These are phyloP conservation scores for Genyomyrus donnyi DNA, from an alignment of 2,113 vertebrate genomes.

Conservation along the genomic window DNA sequence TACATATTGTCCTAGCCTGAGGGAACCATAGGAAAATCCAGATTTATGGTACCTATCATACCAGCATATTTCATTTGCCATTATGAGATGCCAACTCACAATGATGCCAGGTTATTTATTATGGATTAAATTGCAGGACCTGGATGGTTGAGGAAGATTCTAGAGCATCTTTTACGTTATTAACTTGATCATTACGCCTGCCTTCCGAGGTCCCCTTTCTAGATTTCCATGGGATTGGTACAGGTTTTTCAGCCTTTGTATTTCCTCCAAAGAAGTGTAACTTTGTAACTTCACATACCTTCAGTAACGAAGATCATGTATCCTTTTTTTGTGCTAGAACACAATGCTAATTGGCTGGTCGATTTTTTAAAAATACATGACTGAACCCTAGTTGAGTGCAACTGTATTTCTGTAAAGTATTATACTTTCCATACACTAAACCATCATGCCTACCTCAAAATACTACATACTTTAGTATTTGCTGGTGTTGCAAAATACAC, in stretches of 20 bases:
- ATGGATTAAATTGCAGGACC: constrained; percentile 99
- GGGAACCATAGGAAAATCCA: constrained; percentile 99
- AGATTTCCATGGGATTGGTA: constrained; percentile 54
- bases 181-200: constrained; percentile 94
- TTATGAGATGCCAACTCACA: constrained; percentile 99
- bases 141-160: constrained; percentile 95
- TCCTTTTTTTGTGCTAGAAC: not conserved
- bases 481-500: not conserved
- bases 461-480: not conserved
- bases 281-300: not conserved
- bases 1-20: constrained; percentile 99
- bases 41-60: constrained; percentile 99
- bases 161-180: constrained; percentile 98
- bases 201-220: constrained; percentile 68
- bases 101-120: constrained; percentile 99
- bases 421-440: not conserved
- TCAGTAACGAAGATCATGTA: not conserved
- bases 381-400: not conserved
- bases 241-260: not conserved
- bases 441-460: not conserved
- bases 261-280: not conserved
- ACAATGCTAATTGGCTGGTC: not conserved
- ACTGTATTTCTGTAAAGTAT: not conserved
- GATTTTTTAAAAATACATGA: not conserved
- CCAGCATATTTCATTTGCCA: constrained; percentile 99